These are phyloP conservation scores for Saccopteryx bilineata DNA, from an alignment of 2,113 vertebrate genomes.

Conservation along the genomic window DNA sequence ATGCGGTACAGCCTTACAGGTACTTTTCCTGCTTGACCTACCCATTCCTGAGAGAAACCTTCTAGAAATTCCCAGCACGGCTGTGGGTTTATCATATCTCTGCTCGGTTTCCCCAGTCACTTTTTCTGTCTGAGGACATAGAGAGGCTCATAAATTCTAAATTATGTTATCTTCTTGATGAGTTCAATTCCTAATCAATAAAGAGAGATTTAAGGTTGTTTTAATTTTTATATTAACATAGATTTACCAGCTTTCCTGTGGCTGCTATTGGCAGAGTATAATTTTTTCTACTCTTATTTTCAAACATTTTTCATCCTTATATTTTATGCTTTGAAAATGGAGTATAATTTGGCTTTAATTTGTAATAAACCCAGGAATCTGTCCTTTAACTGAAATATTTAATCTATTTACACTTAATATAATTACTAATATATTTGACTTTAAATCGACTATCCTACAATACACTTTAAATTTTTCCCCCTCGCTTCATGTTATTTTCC, in stretches of 20 bases:
- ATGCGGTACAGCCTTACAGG: background rate
- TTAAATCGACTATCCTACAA: background rate
- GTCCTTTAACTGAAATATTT: background rate
- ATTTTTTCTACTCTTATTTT: conserved; percentile 28
- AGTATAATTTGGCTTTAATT: background rate
- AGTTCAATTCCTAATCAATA: background rate
- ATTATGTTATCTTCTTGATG: background rate
- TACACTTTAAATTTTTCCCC: background rate
- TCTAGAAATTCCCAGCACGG: background rate
- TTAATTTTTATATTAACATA: background rate
- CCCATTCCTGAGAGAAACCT: background rate
- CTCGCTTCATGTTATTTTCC: background rate
- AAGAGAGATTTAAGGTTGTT: background rate
- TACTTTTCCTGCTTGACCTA: background rate
- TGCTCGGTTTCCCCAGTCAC: background rate
- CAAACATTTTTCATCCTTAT: background rate
- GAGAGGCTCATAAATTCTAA: background rate
- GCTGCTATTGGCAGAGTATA: background rate
- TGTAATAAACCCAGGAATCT: background rate
- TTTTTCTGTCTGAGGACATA: background rate
- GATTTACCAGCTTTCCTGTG: background rate
- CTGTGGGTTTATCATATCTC: background rate
- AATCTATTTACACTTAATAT: background rate
- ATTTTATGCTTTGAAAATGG: conserved; percentile 37
- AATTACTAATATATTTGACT: background rate